Evolutionary conservation across 2,888 invertebrate genomes (phyloP).

Genomic region (Synergus gifuensis): DNA sequence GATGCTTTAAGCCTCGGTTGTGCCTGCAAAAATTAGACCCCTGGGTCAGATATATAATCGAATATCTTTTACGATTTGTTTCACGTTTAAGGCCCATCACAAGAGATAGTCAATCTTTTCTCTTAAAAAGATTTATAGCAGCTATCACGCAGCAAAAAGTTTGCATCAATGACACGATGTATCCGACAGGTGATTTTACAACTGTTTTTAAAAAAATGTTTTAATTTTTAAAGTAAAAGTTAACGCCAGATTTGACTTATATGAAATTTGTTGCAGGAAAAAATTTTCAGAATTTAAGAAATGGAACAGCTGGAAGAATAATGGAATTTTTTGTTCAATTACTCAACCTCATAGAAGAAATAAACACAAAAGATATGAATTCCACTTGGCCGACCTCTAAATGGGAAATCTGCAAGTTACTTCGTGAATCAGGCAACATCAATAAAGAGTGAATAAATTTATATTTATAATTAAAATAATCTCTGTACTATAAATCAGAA

Average conservation of each 20-base stretch:
- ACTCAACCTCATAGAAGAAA: constrained; percentile 71
- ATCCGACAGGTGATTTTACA: constrained; percentile 69
- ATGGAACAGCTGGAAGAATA: constrained; percentile 70
- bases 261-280: constrained; percentile 60
- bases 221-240: background rate
- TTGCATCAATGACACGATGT: constrained; percentile 76
- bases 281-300: constrained; percentile 68
- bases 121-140: constrained; percentile 83
- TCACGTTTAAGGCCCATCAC: constrained; percentile 83
- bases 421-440: background rate
- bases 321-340: constrained; percentile 69
- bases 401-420: constrained; percentile 57
- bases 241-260: background rate
- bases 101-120: constrained; percentile 81
- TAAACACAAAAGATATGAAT: constrained; percentile 69
- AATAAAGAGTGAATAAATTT: background rate
- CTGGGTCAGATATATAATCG: constrained; percentile 84
- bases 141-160: constrained; percentile 85
- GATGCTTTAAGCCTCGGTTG: constrained; percentile 81
- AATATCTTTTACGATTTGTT: constrained; percentile 85
- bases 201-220: background rate
- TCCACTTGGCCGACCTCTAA: constrained; percentile 65
- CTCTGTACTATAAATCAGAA: background rate
- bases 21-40: constrained; percentile 82
- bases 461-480: background rate